Conservation (phyloP, 1,140 invertebrate species). For the Panagrolaimus sp. region DNA sequence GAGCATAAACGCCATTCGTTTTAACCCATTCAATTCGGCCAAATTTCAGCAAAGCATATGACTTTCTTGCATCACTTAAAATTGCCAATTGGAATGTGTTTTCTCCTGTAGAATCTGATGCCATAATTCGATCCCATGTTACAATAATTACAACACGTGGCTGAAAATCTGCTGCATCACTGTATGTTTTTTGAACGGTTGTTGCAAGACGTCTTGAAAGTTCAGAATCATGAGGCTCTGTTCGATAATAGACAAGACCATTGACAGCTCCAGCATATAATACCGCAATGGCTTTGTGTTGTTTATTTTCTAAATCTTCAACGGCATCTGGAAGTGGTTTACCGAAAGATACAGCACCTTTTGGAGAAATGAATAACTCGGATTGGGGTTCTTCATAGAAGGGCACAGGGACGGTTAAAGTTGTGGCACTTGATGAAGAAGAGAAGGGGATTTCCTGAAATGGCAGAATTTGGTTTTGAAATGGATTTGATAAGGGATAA, state of each 20-base stretch:
- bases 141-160: constrained; percentile 19
- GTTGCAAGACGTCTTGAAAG: background rate
- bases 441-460: background rate
- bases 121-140: constrained; percentile 18
- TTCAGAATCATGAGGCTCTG: background rate
- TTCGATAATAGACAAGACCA: constrained; percentile 20
- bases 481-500: too few relatives aligned
- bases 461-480: too few relatives aligned
- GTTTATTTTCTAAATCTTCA: background rate
- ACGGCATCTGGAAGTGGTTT: constrained; percentile 6
- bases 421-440: background rate
- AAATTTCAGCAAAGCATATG: constrained; percentile 20
- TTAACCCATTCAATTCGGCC: constrained; percentile 13
- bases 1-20: constrained; percentile 17
- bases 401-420: background rate
- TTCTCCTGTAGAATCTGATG: constrained; percentile 6
- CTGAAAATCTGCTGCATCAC: constrained; percentile 12
- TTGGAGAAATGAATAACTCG: constrained; percentile 17
- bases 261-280: constrained; percentile 14
- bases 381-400: constrained; percentile 7
- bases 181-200: constrained; percentile 5
- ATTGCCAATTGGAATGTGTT: constrained; percentile 19
- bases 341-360: constrained; percentile 17
- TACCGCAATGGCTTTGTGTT: constrained; percentile 13
- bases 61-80: constrained; percentile 13